These are phyloP conservation scores for Valencia hispanica DNA, from an alignment of 2,797 vertebrate species.

Conservation along the genomic window DNA sequence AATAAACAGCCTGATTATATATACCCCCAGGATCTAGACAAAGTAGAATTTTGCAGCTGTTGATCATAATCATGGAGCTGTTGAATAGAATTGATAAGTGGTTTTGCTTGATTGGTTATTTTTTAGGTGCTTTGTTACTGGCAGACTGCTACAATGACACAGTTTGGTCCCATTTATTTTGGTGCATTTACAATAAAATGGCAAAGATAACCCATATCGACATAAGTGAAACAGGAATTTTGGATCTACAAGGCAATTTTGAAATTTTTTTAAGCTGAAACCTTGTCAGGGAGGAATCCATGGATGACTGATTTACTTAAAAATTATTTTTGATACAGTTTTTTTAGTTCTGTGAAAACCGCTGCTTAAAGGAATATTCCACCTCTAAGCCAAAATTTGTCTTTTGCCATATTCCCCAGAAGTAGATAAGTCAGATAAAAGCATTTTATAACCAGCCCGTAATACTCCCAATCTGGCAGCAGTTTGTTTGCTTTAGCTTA, in stretches of 20 bases:
- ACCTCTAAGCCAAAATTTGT: too few relatives aligned
- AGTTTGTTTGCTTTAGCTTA: too few relatives aligned
- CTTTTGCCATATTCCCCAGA: too few relatives aligned
- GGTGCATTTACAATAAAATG: background rate
- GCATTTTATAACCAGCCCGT: too few relatives aligned
- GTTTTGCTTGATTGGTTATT: constrained; percentile 14
- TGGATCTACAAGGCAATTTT: background rate
- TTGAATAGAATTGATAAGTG: constrained; percentile 23
- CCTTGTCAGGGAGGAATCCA: background rate
- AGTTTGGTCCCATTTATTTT: background rate
- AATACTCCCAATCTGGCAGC: too few relatives aligned
- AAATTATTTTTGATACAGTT: background rate
- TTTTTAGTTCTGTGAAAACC: background rate
- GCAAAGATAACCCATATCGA: background rate
- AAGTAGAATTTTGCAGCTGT: constrained; percentile 19
- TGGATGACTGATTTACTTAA: background rate
- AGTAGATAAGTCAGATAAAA: too few relatives aligned
- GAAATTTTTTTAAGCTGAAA: background rate
- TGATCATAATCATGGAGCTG: constrained; percentile 35
- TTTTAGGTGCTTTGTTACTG: background rate
- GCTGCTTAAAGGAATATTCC: too few relatives aligned
- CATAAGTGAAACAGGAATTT: background rate
- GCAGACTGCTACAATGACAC: background rate
- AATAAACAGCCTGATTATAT: constrained; percentile 63
- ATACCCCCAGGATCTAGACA: constrained; percentile 45